Evolutionary conservation across 1,140 invertebrate species (phyloP).

Genomic region (Polypedilum pembai): DNA sequence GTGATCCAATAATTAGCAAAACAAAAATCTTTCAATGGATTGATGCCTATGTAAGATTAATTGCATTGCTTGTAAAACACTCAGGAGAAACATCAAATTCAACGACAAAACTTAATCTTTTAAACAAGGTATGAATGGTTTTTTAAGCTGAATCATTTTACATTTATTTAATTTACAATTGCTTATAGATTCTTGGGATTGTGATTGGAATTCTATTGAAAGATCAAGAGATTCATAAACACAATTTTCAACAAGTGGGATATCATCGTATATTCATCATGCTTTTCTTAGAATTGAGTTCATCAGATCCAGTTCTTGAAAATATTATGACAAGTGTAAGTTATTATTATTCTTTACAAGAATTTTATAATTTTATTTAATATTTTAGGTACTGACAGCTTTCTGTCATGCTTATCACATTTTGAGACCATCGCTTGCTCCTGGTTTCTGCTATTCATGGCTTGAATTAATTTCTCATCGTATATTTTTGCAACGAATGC

Average conservation of each 20-base stretch:
- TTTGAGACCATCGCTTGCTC: slow-evolving; percentile 85
- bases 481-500: slow-evolving; percentile 88
- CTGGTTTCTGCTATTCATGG: slow-evolving; percentile 98
- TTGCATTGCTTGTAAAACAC: slow-evolving; percentile 94
- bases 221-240: slow-evolving; percentile 83
- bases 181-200: slow-evolving; percentile 69
- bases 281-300: slow-evolving; percentile 93
- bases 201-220: slow-evolving; percentile 89
- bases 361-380: slow-evolving; percentile 33
- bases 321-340: slow-evolving; percentile 38
- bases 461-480: slow-evolving; percentile 93
- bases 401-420: slow-evolving; percentile 90
- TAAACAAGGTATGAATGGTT: slow-evolving; percentile 72
- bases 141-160: not conserved
- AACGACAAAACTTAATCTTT: slow-evolving; percentile 89
- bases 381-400: slow-evolving; percentile 64
- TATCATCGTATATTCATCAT: slow-evolving; percentile 97
- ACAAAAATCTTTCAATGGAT: slow-evolving; percentile 93
- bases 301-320: slow-evolving; percentile 78
- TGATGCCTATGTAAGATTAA: slow-evolving; percentile 90
- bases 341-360: slow-evolving; percentile 29
- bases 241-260: slow-evolving; percentile 92
- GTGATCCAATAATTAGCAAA: slow-evolving; percentile 58
- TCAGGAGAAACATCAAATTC: slow-evolving; percentile 81
- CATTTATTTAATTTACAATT: not conserved